phyloP scores from a whole-genome alignment of 1,140 invertebrate genomes.

The Globodera rostochiensis region DNA sequence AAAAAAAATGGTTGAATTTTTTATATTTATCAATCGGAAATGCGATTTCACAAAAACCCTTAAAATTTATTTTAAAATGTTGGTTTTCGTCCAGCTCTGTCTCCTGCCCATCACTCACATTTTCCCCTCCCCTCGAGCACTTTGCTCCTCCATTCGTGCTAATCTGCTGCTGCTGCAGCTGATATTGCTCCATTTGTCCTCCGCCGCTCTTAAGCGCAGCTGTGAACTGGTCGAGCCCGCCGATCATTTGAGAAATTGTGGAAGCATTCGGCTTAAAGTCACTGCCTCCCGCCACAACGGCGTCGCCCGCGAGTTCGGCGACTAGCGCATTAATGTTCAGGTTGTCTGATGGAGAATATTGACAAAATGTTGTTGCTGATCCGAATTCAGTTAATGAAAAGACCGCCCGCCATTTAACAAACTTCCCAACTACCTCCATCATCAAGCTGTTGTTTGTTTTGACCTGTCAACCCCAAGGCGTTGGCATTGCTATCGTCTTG shows the following conservation, averaged over 20 bases:
- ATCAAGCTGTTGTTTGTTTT: background rate
- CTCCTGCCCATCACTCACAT: background rate
- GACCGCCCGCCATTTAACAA: background rate
- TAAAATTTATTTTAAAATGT: no score
- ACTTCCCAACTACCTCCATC: background rate
- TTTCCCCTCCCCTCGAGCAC: background rate
- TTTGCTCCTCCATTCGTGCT: background rate
- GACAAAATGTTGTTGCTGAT: no score
- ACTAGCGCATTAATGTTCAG: slow-evolving; percentile 1
- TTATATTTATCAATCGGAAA: no score
- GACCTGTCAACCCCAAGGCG: background rate
- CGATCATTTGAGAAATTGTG: slow-evolving; percentile 1
- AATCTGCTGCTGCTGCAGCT: background rate
- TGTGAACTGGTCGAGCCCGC: background rate
- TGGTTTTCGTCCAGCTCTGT: background rate
- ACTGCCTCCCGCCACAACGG: background rate
- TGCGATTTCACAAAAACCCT: no score
- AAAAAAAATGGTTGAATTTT: no score
- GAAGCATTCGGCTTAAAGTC: background rate
- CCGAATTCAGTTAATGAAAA: no score
- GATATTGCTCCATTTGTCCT: background rate
- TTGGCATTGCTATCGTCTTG: background rate
- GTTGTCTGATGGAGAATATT: background rate
- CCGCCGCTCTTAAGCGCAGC: background rate
- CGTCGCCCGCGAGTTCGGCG: background rate